These are phyloP conservation scores for Amphimallon solstitiale DNA, from an alignment of 2,888 invertebrate genomes.

Conservation along the genomic window DNA sequence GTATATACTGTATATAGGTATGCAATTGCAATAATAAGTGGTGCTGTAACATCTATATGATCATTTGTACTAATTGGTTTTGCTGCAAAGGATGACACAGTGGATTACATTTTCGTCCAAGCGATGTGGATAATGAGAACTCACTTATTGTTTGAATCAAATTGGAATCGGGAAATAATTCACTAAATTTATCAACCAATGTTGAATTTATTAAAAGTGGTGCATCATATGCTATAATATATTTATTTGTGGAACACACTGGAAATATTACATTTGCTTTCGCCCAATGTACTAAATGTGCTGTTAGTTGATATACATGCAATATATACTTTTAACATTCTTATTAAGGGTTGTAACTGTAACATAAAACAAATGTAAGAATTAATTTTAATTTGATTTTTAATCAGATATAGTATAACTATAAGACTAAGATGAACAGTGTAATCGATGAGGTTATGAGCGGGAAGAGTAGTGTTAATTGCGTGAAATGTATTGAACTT, in stretches of 20 bases:
- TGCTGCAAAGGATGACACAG: conserved; percentile 72
- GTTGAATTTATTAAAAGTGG: conserved; percentile 79
- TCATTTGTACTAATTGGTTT: conserved; percentile 79
- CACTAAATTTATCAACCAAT: conserved; percentile 82
- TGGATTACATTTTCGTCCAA: conserved; percentile 77
- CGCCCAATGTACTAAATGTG: conserved; percentile 97
- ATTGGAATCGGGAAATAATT: conserved; percentile 83
- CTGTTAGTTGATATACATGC: conserved; percentile 86
- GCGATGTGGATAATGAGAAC: conserved; percentile 81
- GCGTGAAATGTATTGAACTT: too few species aligned
- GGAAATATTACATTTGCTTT: conserved; percentile 98
- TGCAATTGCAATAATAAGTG: conserved; percentile 90
- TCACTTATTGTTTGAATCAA: conserved; percentile 81
- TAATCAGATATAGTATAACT: too few species aligned
- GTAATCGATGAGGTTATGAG: too few species aligned
- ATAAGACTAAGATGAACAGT: too few species aligned
- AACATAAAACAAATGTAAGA: too few species aligned
- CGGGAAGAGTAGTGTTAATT: too few species aligned
- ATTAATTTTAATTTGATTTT: too few species aligned
- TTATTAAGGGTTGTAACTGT: too few species aligned
- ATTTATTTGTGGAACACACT: conserved; percentile 94
- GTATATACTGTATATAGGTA: conserved; percentile 92
- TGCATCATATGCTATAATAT: conserved; percentile 91
- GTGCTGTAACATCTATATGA: conserved; percentile 94
- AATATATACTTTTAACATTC: too few species aligned